Conservation (phyloP, 2,888 invertebrate species). For the Xestia xanthographa region DNA sequence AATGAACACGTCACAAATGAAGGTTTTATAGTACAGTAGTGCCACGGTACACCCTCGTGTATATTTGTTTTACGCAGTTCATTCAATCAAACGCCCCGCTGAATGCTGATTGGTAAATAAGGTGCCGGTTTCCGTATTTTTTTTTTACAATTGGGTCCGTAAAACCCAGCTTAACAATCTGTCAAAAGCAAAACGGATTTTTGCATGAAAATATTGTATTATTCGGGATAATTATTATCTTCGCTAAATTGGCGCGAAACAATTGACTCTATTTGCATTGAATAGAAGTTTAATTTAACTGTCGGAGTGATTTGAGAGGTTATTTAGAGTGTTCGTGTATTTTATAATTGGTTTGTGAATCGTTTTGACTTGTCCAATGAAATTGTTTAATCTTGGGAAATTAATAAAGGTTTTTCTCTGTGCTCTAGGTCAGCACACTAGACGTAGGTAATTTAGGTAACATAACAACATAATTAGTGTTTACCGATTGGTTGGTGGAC, state of each 20-base stretch:
- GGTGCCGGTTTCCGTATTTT: conserved; percentile 71
- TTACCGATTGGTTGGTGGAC: not conserved
- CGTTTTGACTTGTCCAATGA: not conserved
- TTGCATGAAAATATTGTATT: conserved; percentile 57
- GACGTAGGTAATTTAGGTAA: not conserved
- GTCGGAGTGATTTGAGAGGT: conserved; percentile 20
- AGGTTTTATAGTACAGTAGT: not conserved
- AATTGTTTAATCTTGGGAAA: not conserved
- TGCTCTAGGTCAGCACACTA: not conserved
- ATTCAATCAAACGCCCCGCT: conserved; percentile 83
- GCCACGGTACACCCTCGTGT: conserved; percentile 51
- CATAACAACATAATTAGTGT: not conserved
- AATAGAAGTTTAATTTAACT: conserved; percentile 35
- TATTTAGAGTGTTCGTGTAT: conserved; percentile 26
- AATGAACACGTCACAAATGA: not conserved
- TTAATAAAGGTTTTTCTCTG: not conserved
- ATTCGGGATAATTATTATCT: conserved; percentile 45
- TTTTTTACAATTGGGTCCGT: conserved; percentile 70
- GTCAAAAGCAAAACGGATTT: conserved; percentile 74
- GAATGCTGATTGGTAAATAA: conserved; percentile 85
- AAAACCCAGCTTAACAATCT: conserved; percentile 77
- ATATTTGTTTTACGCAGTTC: conserved; percentile 78
- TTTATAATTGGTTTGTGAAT: conserved; percentile 23
- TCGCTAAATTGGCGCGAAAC: conserved; percentile 27
- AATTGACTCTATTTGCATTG: conserved; percentile 41